Base-by-base conservation (phyloP, 2,797 vertebrate genomes). In the Hozukius guyotensis region DNA sequence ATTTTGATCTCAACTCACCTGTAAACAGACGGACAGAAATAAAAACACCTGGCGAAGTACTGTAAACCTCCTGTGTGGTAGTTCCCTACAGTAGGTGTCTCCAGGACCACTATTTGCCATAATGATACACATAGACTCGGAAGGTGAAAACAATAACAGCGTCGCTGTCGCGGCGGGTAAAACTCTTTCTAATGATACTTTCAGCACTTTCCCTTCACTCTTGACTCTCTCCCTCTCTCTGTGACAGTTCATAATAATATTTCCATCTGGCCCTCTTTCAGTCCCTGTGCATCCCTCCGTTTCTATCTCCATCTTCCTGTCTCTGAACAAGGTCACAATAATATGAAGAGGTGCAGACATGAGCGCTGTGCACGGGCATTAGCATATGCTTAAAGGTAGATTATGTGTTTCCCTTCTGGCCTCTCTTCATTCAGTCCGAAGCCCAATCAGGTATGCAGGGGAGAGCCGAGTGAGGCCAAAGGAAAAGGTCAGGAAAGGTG, bases 371-470 rank as follows among this genome's bases (percentile, higher is more conserved):
- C 59, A 13, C 27, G 68, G 70, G 68, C 65, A 90, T 93, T 92
- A 88, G 69, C 87, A 92, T 90, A 89, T 64, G 75, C 79, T 92
- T 85, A 87, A 88, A 82, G 80, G 72, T 53, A 84, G 80, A 88
- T 84, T 80, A 83, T 85, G 75, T 75, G 32, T 86, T 46, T 82
- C 62, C 60, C 67, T 62, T 62, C 53, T 14, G 52, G 70, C 38
- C 61, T 65, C 68, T 62, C 73, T 70, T 73, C 22, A 60, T 71
- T 66, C 36, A 25, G 65, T 82, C 69, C 36, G 67, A 36, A 79
- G 72, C 36, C 53, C 62, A 80, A 78, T 80, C 72, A 81, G 27
- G 46, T 85, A 87, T 81, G 46, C 73, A 49, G 67, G 53, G 32
- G 22, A 66, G 53, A 68, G 61, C 46, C 2, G 7, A 53, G 24